phyloP scores from a whole-genome alignment of 2,797 vertebrate genomes.

The Hydrophis major region DNA sequence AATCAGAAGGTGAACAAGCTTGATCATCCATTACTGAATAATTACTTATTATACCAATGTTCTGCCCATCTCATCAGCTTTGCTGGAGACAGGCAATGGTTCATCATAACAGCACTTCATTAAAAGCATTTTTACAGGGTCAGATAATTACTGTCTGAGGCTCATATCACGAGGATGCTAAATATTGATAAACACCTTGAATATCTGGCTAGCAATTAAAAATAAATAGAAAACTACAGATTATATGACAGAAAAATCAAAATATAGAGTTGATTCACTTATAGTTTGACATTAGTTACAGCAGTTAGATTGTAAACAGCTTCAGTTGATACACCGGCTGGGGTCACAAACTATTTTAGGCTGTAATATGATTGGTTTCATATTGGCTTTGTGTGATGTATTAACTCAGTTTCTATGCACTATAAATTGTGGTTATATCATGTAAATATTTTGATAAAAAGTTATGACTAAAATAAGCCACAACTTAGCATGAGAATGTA shows the following conservation, averaged over 20 bases:
- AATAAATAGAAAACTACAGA: background rate
- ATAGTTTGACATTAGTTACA: background rate
- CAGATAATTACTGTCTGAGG: background rate
- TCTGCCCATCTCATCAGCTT: background rate
- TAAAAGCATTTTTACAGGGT: background rate
- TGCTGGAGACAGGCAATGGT: background rate
- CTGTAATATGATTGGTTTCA: background rate
- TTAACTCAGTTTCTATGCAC: background rate
- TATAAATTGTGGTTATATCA: background rate
- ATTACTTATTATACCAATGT: background rate
- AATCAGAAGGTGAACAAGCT: slow-evolving; percentile 34
- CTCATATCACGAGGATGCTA: background rate
- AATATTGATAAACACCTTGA: background rate
- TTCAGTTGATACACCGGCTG: background rate
- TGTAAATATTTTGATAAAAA: background rate
- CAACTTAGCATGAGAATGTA: background rate
- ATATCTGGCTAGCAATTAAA: background rate
- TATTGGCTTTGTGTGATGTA: background rate
- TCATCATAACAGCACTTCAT: slow-evolving; percentile 1
- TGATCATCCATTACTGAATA: background rate
- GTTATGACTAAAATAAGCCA: background rate
- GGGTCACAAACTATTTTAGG: background rate
- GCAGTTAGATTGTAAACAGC: background rate
- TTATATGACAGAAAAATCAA: background rate
- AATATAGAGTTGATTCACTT: background rate